Evolutionary conservation across 2,797 vertebrate species (phyloP), one percentile per base, ranked within the genome.

Genomic region (Heliangelus exortis): DNA sequence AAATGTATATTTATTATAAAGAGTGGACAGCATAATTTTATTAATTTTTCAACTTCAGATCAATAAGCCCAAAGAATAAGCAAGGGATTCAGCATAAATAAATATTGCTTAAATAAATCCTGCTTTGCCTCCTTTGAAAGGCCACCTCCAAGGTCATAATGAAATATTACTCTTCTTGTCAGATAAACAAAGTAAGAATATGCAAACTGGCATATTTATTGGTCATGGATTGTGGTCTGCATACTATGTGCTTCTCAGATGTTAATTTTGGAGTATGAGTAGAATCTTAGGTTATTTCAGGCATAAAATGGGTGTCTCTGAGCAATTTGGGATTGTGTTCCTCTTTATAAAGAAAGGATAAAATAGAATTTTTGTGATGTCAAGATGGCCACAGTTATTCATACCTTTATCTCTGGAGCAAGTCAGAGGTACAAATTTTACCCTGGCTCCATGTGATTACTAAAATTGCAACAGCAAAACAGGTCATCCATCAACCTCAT

Each of bases 401-500:
- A 65, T 47, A 11, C 10, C 41, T 76, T 75, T 59, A 11, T 65
- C 48, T 84, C 65, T 58, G 68, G 53, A 71, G 10, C 51, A 73
- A 92, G 31, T 67, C 79, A 92, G 61, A 63, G 33, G 28, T 80
- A 82, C 15, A 48, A 21, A 82, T 92, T 94, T 96, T 88, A 55
- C 62, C 10, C 39, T 47, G 36, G 50, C 36, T 71, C 36, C 50
- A 12, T 50, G 29, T 9, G 88, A 78, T 86, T 88, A 43, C 45
- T 81, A 65, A 89, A 80, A 91, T 3, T 80, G 41, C 65, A 89
- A 22, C 28, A 79, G 39, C 31, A 80, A 76, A 94, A 84, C 28
- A 57, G 6, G 20, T 66, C 47, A 66, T 89, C 76, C 45, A 74
- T 93, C 78, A 84, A 55, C 19, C 17, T 63, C 41, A 34, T 45